phyloP scores from a whole-genome alignment of 2,797 vertebrate species.

The Oceanodroma leucorhoa region DNA sequence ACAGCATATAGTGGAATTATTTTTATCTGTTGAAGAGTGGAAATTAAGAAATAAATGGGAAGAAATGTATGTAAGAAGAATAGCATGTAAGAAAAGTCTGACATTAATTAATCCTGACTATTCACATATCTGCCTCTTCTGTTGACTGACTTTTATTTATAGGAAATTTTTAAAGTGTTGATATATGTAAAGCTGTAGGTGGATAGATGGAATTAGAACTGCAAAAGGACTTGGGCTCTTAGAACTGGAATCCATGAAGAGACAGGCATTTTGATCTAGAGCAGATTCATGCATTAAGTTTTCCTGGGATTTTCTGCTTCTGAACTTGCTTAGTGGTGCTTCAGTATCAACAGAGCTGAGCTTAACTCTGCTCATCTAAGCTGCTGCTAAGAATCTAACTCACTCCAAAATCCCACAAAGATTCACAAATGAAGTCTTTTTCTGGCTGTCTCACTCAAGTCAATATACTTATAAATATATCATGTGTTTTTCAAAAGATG shows the following conservation, averaged over 20 bases:
- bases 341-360: not conserved
- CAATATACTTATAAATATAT: not conserved
- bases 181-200: not conserved
- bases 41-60: not conserved
- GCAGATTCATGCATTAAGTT: not conserved
- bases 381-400: not conserved
- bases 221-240: not conserved
- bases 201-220: not conserved
- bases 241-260: not conserved
- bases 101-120: not conserved
- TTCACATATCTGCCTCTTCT: not conserved
- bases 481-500: not conserved
- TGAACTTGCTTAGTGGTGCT: not conserved
- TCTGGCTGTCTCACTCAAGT: not conserved
- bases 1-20: not conserved
- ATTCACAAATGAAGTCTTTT: not conserved
- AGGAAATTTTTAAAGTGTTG: not conserved
- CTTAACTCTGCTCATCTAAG: not conserved
- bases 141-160: not conserved
- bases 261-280: not conserved
- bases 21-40: not conserved
- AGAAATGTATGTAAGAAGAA: not conserved
- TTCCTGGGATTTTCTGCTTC: not conserved
- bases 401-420: rapidly evolving
- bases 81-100: not conserved